phyloP scores from a whole-genome alignment of 2,113 vertebrate species.

The Paracanthobrama guichenoti region DNA sequence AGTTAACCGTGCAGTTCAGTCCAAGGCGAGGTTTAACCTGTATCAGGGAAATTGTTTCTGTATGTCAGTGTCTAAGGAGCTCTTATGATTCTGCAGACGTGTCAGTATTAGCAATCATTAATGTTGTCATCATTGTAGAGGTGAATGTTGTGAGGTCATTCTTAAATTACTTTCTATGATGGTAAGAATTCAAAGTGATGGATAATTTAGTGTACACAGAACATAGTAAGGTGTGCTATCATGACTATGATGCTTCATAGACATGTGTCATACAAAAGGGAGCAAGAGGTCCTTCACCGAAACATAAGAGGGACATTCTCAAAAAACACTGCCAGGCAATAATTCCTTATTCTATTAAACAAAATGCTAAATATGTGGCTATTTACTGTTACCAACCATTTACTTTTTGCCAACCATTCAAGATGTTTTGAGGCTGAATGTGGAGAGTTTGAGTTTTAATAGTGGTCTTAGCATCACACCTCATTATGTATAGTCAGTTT shows the following conservation, averaged over 20 bases:
- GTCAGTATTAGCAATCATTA: background rate
- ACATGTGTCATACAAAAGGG: background rate
- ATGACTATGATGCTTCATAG: background rate
- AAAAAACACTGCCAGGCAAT: background rate
- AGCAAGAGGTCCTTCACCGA: background rate
- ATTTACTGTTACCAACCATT: too few relatives aligned
- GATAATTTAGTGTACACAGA: background rate
- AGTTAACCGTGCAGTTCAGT: background rate
- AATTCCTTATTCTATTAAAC: too few relatives aligned
- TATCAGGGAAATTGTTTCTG: background rate
- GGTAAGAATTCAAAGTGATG: background rate
- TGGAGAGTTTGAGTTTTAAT: background rate
- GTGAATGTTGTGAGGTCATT: background rate
- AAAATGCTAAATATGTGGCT: too few relatives aligned
- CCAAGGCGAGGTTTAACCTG: conserved; percentile 12
- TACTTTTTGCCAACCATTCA: background rate
- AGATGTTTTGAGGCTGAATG: background rate
- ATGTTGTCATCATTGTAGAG: background rate
- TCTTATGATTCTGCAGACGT: background rate
- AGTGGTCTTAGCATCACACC: background rate
- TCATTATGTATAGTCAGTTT: background rate
- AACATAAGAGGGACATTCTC: background rate
- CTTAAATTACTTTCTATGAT: background rate
- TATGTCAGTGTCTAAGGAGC: background rate
- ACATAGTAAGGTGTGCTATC: background rate